phyloP scores from a whole-genome alignment of 2,797 vertebrate species.

The Cossypha caffra region DNA sequence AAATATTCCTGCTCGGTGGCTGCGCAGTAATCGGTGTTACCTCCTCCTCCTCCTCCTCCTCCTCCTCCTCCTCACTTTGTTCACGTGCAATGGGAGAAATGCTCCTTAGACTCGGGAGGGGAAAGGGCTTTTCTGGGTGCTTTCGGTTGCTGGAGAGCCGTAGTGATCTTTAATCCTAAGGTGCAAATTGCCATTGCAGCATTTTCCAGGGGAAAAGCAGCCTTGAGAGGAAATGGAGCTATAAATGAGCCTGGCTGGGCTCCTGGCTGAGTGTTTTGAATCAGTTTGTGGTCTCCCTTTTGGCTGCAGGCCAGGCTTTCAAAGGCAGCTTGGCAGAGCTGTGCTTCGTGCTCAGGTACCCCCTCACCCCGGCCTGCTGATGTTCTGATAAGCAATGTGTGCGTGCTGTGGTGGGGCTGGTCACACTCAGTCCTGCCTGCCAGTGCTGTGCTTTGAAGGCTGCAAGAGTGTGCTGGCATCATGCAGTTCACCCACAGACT shows the following conservation, averaged over 20 bases:
- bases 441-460: neutral
- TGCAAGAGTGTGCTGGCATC: neutral
- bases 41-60: neutral
- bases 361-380: neutral
- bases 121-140: neutral
- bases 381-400: neutral
- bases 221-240: conserved; percentile 29
- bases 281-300: neutral
- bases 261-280: neutral
- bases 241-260: conserved; percentile 20
- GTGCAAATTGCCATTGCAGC: neutral
- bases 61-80: neutral
- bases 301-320: neutral
- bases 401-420: neutral
- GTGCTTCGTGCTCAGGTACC: neutral
- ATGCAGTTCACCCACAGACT: neutral
- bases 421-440: neutral
- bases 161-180: neutral
- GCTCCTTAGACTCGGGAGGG: neutral
- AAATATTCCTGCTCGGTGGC: neutral
- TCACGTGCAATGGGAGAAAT: accelerated
- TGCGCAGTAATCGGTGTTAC: neutral
- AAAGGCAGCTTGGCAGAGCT: neutral
- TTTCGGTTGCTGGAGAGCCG: neutral
- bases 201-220: neutral